phyloP scores from a whole-genome alignment of 2,113 vertebrate species.

The Pelobates fuscus region DNA sequence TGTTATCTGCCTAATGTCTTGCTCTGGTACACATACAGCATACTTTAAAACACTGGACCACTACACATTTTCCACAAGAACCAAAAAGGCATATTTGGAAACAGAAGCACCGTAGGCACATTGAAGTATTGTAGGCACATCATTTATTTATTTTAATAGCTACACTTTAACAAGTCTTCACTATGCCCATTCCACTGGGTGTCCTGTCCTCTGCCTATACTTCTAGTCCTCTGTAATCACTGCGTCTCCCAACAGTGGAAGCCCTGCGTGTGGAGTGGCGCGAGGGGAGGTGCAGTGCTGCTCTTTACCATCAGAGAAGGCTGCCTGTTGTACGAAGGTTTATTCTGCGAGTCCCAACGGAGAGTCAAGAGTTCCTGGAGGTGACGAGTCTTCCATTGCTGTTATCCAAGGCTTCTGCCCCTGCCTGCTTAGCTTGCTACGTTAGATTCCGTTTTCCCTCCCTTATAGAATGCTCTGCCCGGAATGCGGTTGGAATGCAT shows the following conservation, averaged over 20 bases:
- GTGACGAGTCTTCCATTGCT: slow-evolving; percentile 36
- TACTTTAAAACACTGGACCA: too few relatives aligned
- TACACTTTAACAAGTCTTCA: background rate
- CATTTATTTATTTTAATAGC: too few relatives aligned
- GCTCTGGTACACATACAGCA: too few relatives aligned
- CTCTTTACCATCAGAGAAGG: slow-evolving; percentile 44
- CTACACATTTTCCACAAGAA: too few relatives aligned
- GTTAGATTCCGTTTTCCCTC: background rate
- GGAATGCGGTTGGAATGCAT: too few relatives aligned
- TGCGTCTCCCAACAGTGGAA: slow-evolving; percentile 44
- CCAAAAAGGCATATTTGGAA: too few relatives aligned
- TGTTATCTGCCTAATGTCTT: too few relatives aligned
- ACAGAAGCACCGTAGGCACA: too few relatives aligned
- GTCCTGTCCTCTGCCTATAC: background rate
- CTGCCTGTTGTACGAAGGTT: slow-evolving; percentile 32
- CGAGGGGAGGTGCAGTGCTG: slow-evolving; percentile 39
- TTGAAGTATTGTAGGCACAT: too few relatives aligned
- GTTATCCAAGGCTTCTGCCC: slow-evolving; percentile 8
- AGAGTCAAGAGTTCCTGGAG: slow-evolving; percentile 46
- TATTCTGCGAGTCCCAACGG: slow-evolving; percentile 38
- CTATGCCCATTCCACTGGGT: background rate
- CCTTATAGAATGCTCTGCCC: background rate
- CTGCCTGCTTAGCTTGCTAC: background rate
- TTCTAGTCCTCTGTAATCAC: slow-evolving; percentile 25
- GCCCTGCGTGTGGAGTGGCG: slow-evolving; percentile 42